Conservation (phyloP, 1,140 invertebrate genomes). For the Gerris buenoi region DNA sequence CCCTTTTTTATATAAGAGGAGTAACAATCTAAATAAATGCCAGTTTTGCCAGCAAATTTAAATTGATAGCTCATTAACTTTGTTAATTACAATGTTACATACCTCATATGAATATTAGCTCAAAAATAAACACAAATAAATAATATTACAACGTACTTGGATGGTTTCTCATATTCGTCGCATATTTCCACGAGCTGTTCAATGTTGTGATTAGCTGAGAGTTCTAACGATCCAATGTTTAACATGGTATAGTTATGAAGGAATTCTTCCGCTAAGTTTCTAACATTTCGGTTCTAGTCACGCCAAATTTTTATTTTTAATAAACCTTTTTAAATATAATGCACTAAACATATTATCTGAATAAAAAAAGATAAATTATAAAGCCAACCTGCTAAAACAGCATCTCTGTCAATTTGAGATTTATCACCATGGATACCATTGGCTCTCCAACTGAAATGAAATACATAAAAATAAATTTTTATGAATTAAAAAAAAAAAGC, state of each 20-base stretch:
- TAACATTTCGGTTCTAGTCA: no score
- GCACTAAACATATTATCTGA: no score
- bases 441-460: slow-evolving; percentile 55
- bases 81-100: no score
- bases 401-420: slow-evolving; percentile 73
- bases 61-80: no score
- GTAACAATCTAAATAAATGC: no score
- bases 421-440: slow-evolving; percentile 93
- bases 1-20: no score
- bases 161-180: slow-evolving; percentile 77
- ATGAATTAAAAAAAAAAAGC: no score
- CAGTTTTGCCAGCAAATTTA: no score
- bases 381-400: slow-evolving; percentile 37
- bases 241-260: slow-evolving; percentile 88
- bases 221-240: slow-evolving; percentile 85
- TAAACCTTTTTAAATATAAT: no score
- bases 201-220: slow-evolving; percentile 97
- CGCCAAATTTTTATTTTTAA: no score
- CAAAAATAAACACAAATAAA: neutral
- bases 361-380: slow-evolving; percentile 84
- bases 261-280: slow-evolving; percentile 88
- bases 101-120: neutral
- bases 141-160: no score
- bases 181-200: slow-evolving; percentile 93
- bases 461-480: neutral